These are phyloP conservation scores for Caenorhabditis inopinata DNA, from an alignment of 1,140 invertebrate species.

Conservation along the genomic window DNA sequence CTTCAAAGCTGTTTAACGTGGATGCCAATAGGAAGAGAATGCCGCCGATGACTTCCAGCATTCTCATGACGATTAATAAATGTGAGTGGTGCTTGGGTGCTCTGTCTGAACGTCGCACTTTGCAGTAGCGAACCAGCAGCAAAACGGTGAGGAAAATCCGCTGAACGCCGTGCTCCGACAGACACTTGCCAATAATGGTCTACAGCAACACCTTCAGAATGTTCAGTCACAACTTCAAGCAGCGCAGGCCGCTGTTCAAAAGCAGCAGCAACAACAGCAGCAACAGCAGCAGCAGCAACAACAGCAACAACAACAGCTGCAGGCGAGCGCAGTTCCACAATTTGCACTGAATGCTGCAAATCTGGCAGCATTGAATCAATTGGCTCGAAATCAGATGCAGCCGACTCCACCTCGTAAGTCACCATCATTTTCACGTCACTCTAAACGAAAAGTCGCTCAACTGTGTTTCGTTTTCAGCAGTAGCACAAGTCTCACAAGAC, in stretches of 20 bases:
- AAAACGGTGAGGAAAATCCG: constrained; percentile 36
- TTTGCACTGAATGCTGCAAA: constrained; percentile 42
- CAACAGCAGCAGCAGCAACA: constrained; percentile 1
- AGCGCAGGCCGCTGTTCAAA: background rate
- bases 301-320: background rate
- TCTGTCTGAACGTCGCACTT: no score
- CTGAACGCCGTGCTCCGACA: constrained; percentile 35
- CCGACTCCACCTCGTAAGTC: background rate
- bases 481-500: background rate
- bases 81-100: constrained; percentile 35
- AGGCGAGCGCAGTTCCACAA: background rate
- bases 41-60: constrained; percentile 44
- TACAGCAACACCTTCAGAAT: constrained; percentile 32
- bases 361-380: constrained; percentile 38
- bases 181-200: constrained; percentile 24
- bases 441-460: no score
- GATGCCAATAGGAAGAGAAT: constrained; percentile 38
- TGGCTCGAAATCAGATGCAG: constrained; percentile 24
- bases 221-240: background rate
- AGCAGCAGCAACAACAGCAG: constrained; percentile 28
- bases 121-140: constrained; percentile 39
- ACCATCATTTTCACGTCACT: background rate
- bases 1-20: constrained; percentile 32
- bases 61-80: constrained; percentile 47
- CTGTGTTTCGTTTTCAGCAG: background rate